Base-by-base conservation (phyloP, 2,888 invertebrate genomes). In the Cenopis cana region DNA sequence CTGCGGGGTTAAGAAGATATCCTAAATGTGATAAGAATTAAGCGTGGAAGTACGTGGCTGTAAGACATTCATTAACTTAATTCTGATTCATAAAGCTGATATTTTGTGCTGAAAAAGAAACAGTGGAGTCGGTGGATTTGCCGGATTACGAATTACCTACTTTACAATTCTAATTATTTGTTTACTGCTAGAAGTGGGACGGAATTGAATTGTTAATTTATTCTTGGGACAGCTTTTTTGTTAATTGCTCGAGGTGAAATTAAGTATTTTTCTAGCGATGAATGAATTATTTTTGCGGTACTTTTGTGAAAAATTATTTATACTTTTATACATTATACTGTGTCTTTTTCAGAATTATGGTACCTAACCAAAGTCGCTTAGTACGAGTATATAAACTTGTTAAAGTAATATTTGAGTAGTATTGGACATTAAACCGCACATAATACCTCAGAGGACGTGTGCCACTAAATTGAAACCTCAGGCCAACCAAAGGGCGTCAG, bases 101-200 rank as follows among this genome's bases (percentile, higher is more conserved):
- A 74, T 75, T 62, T 68, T 65, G 61, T 68, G 68, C 50, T 60
- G 65, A 65, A 74, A 77, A 76, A 74, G 71, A 77, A 77, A 74
- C 74, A 73, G 69, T 74, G 74, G 68, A 73, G 74, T 75, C 73
- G 66, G 76, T 75, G 75, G 78, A 78, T 81, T 82, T 78, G 79
- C 76, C 79, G 81, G 85, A 83, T 86, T 84, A 83, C 81, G 77
- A 85, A 85, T 85, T 83, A 78, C 75, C 81, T 84, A 80, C 87
- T 90, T 86, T 89, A 86, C 85, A 89, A 88, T 88, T 88, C 87
- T 85, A 89, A 89, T 87, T 83, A 84, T 85, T 85, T 88, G 83
- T 85, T 85, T 82, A 82, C 79, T 76, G 81, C 76, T 78, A 76
- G 76, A 77, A 84, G 80, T 81, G 81, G 81, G 79, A 75, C 77